Conservation (phyloP, 1,140 invertebrate genomes). For the Hetaerina americana region DNA sequence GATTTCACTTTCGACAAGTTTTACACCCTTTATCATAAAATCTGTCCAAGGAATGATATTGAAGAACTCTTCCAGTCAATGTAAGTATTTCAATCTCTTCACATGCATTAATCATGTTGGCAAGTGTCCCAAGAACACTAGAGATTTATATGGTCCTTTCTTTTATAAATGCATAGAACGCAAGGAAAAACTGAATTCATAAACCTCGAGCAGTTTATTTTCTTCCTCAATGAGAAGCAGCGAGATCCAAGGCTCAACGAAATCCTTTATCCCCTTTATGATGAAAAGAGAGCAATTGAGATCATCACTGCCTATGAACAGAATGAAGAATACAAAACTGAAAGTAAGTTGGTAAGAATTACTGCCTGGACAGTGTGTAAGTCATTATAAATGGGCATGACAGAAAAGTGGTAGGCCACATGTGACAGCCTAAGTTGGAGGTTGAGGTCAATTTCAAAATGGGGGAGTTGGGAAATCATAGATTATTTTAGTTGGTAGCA, state of each 20-base stretch:
- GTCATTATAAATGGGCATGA: not conserved
- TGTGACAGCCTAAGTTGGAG: not conserved
- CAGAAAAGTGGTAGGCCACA: not conserved
- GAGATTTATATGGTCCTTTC: slow-evolving; percentile 15
- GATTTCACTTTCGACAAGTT: slow-evolving; percentile 99
- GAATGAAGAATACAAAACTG: slow-evolving; percentile 60
- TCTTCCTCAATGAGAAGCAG: slow-evolving; percentile 96
- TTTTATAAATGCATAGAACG: slow-evolving; percentile 43
- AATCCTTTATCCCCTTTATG: slow-evolving; percentile 95
- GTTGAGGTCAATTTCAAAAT: not conserved
- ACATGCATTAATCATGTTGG: too few relatives aligned
- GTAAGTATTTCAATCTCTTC: slow-evolving; percentile 72
- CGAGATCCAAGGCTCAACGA: slow-evolving; percentile 97
- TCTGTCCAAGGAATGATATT: slow-evolving; percentile 97
- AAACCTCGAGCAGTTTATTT: slow-evolving; percentile 75
- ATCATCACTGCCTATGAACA: slow-evolving; percentile 92
- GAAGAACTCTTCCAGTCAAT: slow-evolving; percentile 95
- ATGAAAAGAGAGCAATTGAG: slow-evolving; percentile 82
- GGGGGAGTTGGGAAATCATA: not conserved
- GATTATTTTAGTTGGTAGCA: slow-evolving; percentile 11
- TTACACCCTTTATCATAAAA: slow-evolving; percentile 95
- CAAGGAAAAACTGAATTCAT: slow-evolving; percentile 82
- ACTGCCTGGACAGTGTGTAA: not conserved
- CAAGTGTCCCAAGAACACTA: too few relatives aligned
- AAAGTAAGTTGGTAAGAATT: slow-evolving; percentile 62